These are phyloP conservation scores for Trematomus loennbergii DNA, from an alignment of 2,113 vertebrate species.

Conservation along the genomic window DNA sequence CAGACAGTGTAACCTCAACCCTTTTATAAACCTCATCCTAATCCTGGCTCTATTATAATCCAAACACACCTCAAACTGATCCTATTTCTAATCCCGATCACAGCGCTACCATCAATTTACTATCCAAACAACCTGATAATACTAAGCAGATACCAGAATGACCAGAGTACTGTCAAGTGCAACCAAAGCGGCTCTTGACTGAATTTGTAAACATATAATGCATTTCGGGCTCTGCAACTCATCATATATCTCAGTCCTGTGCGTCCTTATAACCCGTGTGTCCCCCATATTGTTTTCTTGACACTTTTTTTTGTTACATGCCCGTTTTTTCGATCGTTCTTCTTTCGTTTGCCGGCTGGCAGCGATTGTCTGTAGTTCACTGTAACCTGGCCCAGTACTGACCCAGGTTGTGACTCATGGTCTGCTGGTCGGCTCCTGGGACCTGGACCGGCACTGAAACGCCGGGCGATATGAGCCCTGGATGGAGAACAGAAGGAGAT, in stretches of 20 bases:
- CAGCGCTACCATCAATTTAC: conserved; percentile 14
- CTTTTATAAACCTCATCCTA: conserved; percentile 5
- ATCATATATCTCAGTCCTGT: conserved; percentile 51
- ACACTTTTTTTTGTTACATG: conserved; percentile 49
- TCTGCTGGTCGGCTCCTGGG: conserved; percentile 83
- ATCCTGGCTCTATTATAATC: conserved; percentile 16
- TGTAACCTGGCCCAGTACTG: conserved; percentile 89
- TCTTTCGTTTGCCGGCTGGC: conserved; percentile 16
- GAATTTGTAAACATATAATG: conserved; percentile 81
- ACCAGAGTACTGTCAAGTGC: conserved; percentile 65
- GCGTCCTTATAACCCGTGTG: conserved; percentile 47
- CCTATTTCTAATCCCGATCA: conserved; percentile 21
- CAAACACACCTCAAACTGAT: conserved; percentile 23
- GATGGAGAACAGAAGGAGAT: neutral
- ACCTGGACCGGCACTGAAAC: conserved; percentile 87
- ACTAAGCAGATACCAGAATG: conserved; percentile 64
- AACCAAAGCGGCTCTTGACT: conserved; percentile 76
- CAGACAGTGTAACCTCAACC: conserved; percentile 7
- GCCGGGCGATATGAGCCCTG: conserved; percentile 85
- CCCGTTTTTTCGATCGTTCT: conserved; percentile 2
- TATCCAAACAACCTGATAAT: conserved; percentile 29
- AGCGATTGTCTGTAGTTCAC: conserved; percentile 68
- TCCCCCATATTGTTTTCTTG: conserved; percentile 37
- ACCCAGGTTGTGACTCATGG: conserved; percentile 82
- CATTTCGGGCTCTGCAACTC: conserved; percentile 61